Base-by-base conservation (phyloP, 2,113 vertebrate genomes). In the Canis aureus region DNA sequence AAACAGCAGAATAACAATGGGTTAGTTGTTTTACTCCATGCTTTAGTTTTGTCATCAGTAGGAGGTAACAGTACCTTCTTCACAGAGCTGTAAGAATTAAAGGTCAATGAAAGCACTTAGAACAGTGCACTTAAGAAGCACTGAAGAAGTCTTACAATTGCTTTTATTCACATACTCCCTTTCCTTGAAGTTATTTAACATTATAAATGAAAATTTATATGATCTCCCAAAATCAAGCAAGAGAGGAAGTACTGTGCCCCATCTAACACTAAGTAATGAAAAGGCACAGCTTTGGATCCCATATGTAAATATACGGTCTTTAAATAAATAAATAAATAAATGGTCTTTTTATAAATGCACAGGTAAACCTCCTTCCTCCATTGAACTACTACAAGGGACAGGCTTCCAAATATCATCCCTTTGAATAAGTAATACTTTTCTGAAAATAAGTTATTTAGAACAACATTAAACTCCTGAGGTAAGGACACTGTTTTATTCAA, bases 381-480 rank as follows among this genome's bases (percentile, higher is more conserved):
- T 80, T 88, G 73, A 95, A 88, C 69, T 74, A 43, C 57, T 60
- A 43, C 1, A 79, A 83, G 32, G 27, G 22, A 11, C 12, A 83
- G 32, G 35, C 49, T 94, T 94, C 43, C 11, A 4, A 81, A n/a
- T 89, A 69, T 29, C 35, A 62, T 43, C 5, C 51, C 69, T 88
- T 92, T 57, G 23, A 8, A 88, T 80, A 76, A 93, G 62, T 49
- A 94, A 79, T 64, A 67, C 10, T 76, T 85, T 69, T 62, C 80
- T 83, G 51, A 92, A 86, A 93, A 64, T 67, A 84, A 81, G 3
- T 73, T 96, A 88, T n/a, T 29, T 74, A 15, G 23, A 95, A 59
- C 5, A n/a, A 95, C 4, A 85, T 62, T 85, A 73, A 97, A 89
- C 32, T 80, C 51, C 59, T 83, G 3, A 81, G 60, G 23, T 25